These are phyloP conservation scores for Diglossa brunneiventris DNA, from an alignment of 2,113 vertebrate genomes.

Conservation along the genomic window DNA sequence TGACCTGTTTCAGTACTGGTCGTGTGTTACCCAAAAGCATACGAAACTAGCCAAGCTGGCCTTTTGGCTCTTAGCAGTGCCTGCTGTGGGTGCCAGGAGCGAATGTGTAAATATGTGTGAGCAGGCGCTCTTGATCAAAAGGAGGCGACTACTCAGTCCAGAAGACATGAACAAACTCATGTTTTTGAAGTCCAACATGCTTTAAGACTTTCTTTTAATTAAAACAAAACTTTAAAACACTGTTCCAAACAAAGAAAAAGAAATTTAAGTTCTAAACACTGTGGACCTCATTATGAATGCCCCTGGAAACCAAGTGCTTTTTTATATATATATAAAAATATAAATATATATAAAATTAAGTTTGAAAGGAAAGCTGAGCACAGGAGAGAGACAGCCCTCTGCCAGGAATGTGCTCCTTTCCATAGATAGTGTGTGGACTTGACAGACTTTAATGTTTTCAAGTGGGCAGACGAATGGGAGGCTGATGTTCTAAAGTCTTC, in stretches of 20 bases:
- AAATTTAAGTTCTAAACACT: slow-evolving; percentile 84
- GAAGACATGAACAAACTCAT: slow-evolving; percentile 99
- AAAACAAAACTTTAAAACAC: slow-evolving; percentile 76
- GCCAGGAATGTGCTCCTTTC: slow-evolving; percentile 65
- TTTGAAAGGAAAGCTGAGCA: slow-evolving; percentile 70
- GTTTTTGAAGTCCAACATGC: slow-evolving; percentile 98
- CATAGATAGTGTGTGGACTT: slow-evolving; percentile 66
- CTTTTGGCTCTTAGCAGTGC: slow-evolving; percentile 95
- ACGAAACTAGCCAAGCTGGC: slow-evolving; percentile 90
- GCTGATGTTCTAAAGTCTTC: slow-evolving; percentile 70
- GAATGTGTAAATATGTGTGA: slow-evolving; percentile 93
- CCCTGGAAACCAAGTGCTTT: slow-evolving; percentile 82
- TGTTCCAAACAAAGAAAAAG: slow-evolving; percentile 80
- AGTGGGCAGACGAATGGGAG: slow-evolving; percentile 73
- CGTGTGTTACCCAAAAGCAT: slow-evolving; percentile 92
- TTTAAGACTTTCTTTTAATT: slow-evolving; percentile 78
- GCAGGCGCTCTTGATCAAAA: slow-evolving; percentile 92
- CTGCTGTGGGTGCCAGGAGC: slow-evolving; percentile 89
- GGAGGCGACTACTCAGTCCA: slow-evolving; percentile 89
- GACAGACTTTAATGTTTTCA: slow-evolving; percentile 69
- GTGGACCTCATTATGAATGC: slow-evolving; percentile 82
- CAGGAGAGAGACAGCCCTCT: slow-evolving; percentile 59
- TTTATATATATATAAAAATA: slow-evolving; percentile 71
- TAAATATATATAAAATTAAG: slow-evolving; percentile 65
- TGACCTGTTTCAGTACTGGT: slow-evolving; percentile 98